A percentile compares a stretch with the other conserved stretches of the same genome.
phyloP scores from a whole-genome alignment of 2,113 vertebrate genomes.

The Psittacus erithacus region DNA sequence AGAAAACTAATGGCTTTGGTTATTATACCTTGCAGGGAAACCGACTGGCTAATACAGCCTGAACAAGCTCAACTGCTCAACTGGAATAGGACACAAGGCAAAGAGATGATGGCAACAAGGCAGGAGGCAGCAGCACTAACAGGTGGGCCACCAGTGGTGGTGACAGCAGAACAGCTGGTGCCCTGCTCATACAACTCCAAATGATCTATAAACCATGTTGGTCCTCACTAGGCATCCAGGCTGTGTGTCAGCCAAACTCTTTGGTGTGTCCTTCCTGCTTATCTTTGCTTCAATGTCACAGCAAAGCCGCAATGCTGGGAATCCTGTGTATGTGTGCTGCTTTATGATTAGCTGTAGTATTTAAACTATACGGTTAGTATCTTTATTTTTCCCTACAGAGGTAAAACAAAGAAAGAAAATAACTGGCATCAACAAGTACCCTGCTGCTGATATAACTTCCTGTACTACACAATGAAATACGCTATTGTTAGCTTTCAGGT shows the following conservation, averaged over 20 bases:
- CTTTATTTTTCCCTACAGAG: not conserved
- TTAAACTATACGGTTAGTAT: not conserved
- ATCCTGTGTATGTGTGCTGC: not conserved
- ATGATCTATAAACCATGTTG: not conserved
- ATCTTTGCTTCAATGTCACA: not conserved
- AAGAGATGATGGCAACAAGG: not conserved
- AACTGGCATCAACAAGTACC: not conserved
- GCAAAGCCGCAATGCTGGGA: not conserved
- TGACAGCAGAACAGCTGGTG: not conserved
- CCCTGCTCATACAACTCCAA: not conserved
- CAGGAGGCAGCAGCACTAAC: not conserved
- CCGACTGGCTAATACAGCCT: not conserved
- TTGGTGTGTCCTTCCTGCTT: not conserved
- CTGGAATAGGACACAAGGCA: not conserved
- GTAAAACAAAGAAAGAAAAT: slow-evolving; percentile 1
- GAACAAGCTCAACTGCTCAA: not conserved
- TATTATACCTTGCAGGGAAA: not conserved
- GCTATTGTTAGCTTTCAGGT: not conserved
- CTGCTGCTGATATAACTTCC: not conserved
- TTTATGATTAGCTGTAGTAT: not conserved
- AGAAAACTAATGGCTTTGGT: not conserved
- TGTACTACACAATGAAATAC: not conserved
- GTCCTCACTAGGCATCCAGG: not conserved
- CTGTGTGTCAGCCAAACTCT: not conserved
- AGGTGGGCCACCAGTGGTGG: not conserved